Conservation (phyloP, 2,888 invertebrate genomes). For the Calliscelio sp. region DNA sequence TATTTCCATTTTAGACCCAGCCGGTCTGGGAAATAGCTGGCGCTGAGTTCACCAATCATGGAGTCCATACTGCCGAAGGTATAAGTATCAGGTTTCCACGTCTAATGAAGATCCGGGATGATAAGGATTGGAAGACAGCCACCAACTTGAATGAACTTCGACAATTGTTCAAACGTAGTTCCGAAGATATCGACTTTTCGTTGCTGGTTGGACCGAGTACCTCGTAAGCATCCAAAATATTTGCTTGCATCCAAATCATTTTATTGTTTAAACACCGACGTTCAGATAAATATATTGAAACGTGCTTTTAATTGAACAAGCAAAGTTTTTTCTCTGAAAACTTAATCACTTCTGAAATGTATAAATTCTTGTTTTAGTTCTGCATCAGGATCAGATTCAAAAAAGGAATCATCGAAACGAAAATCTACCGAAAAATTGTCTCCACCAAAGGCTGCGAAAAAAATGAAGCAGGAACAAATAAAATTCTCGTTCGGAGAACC, state of each 20-base stretch:
- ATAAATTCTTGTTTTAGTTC: no score
- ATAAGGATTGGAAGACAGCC: conserved; percentile 94
- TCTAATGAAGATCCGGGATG: conserved; percentile 92
- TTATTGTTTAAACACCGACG: conserved; percentile 23
- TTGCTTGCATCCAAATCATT: background rate
- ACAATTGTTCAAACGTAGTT: conserved; percentile 88
- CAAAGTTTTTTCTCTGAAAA: no score
- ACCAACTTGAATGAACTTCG: conserved; percentile 92
- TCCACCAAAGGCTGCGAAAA: no score
- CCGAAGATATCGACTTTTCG: conserved; percentile 82
- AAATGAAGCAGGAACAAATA: no score
- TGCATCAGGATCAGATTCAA: no score
- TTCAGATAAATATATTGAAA: no score
- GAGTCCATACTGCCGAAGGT: conserved; percentile 96
- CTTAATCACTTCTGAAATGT: no score
- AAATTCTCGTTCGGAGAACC: conserved; percentile 16
- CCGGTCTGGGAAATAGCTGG: conserved; percentile 98
- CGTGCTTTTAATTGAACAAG: no score
- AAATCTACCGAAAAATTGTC: no score
- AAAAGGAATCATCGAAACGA: no score
- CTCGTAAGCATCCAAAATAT: conserved; percentile 30
- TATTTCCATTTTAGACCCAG: conserved; percentile 89
- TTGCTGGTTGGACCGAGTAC: conserved; percentile 75
- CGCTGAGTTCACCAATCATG: conserved; percentile 92
- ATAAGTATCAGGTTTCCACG: conserved; percentile 98